Evolutionary conservation across 2,113 vertebrate genomes (phyloP).

Genomic region (Climacteris rufus): DNA sequence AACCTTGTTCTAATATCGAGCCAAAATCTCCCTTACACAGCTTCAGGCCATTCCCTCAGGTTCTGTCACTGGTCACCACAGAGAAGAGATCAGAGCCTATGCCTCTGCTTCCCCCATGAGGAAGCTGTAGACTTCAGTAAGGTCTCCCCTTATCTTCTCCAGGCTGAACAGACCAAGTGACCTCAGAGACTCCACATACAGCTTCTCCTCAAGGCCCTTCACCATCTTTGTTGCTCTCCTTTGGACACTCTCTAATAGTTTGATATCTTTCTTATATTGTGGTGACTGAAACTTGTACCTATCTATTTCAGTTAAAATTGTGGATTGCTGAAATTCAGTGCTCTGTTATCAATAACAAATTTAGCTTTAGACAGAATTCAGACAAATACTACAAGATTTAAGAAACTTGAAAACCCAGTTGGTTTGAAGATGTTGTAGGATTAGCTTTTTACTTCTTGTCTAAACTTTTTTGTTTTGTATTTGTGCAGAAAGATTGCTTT

Average conservation of each 20-base stretch:
- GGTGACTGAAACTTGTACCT: neutral
- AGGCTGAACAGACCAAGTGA: neutral
- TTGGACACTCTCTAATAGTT: neutral
- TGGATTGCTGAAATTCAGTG: neutral
- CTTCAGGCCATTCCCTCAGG: neutral
- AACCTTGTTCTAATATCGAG: rapidly evolving
- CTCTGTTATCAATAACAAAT: neutral
- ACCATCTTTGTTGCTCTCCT: neutral
- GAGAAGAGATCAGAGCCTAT: neutral
- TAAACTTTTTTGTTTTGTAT: neutral
- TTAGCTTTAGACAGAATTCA: neutral
- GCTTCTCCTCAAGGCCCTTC: neutral
- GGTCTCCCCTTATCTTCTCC: neutral
- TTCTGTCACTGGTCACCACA: neutral
- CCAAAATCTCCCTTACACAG: neutral
- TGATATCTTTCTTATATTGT: neutral
- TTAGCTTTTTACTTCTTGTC: neutral
- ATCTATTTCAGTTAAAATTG: neutral
- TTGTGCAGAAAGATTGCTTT: neutral
- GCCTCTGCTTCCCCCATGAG: neutral
- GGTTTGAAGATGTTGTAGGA: neutral
- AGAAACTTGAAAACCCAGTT: neutral
- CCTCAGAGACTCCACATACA: rapidly evolving
- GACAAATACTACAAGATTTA: neutral
- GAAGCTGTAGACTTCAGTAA: neutral